Evolutionary conservation across 37 sponge, comb jelly and placozoan species (phyloP).

Genomic region (Haliclona indistincta): DNA sequence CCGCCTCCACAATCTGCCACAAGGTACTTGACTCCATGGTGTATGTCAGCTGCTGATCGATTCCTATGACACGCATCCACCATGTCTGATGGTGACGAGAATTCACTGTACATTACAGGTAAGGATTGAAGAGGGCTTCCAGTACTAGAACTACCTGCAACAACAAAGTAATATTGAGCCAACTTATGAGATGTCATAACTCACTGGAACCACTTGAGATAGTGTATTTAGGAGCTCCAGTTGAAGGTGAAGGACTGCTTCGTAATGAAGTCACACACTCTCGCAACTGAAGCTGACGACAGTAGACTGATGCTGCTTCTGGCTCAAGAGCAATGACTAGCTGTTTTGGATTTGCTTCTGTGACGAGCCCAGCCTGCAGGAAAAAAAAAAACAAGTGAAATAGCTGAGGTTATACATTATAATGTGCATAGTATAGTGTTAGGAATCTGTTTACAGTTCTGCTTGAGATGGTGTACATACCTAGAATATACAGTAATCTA

Average conservation of each 20-base stretch:
- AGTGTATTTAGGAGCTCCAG: conserved; percentile 28
- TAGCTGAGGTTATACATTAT: no score
- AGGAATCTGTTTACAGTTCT: no score
- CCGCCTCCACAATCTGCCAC: conserved; percentile 85
- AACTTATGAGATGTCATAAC: neutral
- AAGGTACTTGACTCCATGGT: conserved; percentile 47
- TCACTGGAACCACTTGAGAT: neutral
- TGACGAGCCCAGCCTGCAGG: conserved; percentile 70
- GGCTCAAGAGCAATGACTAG: conserved; percentile 77
- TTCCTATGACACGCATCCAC: neutral
- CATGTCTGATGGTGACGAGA: no score
- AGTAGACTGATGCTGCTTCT: conserved; percentile 77
- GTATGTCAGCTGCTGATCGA: conserved; percentile 24
- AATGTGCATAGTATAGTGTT: no score
- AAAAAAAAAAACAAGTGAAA: neutral
- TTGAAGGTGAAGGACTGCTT: conserved; percentile 27
- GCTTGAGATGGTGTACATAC: no score
- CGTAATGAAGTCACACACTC: conserved; percentile 37
- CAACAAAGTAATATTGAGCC: neutral
- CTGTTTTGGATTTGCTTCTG: conserved; percentile 35
- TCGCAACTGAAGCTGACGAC: conserved; percentile 34
- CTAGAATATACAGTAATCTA: no score
- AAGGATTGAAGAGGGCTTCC: neutral
- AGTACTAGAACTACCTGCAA: neutral
- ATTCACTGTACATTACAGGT: no score